Conservation (phyloP, 2,797 vertebrate species). For the Aviceda leuphotes region DNA sequence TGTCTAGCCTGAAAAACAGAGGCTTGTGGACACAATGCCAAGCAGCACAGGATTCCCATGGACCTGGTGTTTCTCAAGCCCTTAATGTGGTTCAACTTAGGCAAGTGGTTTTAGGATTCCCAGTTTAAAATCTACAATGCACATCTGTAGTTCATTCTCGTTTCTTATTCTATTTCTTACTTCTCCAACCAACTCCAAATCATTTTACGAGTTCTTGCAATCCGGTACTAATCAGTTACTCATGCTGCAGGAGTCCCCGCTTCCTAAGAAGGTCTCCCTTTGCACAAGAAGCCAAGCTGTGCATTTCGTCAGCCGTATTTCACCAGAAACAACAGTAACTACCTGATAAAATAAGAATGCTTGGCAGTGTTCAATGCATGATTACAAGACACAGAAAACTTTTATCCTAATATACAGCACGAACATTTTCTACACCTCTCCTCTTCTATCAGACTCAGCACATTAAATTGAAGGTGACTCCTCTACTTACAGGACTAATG, state of each 20-base stretch:
- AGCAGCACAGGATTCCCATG: slow-evolving; percentile 45
- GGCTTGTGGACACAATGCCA: slow-evolving; percentile 17
- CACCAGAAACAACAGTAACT: neutral
- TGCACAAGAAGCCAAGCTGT: neutral
- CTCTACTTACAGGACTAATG: neutral
- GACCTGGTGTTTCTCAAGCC: slow-evolving; percentile 40
- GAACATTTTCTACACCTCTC: neutral
- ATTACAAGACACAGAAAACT: neutral
- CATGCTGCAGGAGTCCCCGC: slow-evolving; percentile 6
- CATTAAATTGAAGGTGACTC: neutral
- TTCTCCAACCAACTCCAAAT: neutral
- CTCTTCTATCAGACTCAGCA: neutral
- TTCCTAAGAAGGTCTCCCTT: neutral
- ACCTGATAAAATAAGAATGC: neutral
- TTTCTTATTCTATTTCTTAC: slow-evolving; percentile 29
- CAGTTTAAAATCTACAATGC: neutral
- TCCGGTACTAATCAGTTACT: slow-evolving; percentile 24
- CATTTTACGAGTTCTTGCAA: neutral
- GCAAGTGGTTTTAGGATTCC: slow-evolving; percentile 33
- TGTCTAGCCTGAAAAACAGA: slow-evolving; percentile 52
- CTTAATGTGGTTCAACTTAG: slow-evolving; percentile 27
- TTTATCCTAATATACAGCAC: neutral
- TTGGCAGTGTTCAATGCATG: neutral
- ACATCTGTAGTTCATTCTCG: slow-evolving; percentile 24
- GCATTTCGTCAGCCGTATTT: neutral